Percentiles rank a stretch among this genome's conserved stretches.
Evolutionary conservation across 2,888 invertebrate species (phyloP).

Genomic region (Arenicola marina): DNA sequence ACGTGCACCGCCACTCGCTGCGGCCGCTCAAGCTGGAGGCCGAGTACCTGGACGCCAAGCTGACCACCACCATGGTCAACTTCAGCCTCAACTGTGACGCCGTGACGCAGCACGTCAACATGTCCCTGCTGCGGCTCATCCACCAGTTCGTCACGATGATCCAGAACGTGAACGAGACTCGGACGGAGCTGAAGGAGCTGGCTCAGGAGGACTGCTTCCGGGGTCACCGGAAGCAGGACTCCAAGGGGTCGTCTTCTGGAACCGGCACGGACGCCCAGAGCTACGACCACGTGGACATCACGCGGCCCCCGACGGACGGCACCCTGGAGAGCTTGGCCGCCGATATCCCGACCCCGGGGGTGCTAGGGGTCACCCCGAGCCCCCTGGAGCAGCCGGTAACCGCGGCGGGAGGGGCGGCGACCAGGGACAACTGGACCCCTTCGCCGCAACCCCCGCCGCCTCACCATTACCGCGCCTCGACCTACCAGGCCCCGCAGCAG

Average conservation of each 20-base stretch:
- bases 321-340: neutral
- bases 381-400: neutral
- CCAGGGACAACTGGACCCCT: neutral
- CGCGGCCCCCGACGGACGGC: neutral
- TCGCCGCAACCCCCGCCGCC: neutral
- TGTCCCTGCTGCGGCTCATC: constrained; percentile 87
- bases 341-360: no score
- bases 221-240: constrained; percentile 17
- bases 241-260: constrained; percentile 21
- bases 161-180: constrained; percentile 93
- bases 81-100: constrained; percentile 83
- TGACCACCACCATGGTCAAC: constrained; percentile 86
- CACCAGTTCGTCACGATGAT: constrained; percentile 98
- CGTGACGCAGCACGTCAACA: constrained; percentile 94
- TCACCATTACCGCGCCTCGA: neutral
- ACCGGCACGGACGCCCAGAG: constrained; percentile 16
- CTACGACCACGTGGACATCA: neutral
- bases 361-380: neutral
- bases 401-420: neutral
- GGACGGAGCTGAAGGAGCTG: constrained; percentile 72
- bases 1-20: constrained; percentile 8
- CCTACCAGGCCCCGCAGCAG: neutral
- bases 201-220: constrained; percentile 1
- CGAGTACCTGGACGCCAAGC: constrained; percentile 60
- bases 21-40: constrained; percentile 46